phyloP scores from a whole-genome alignment of 2,888 invertebrate genomes.

The Sipunculus nudus region DNA sequence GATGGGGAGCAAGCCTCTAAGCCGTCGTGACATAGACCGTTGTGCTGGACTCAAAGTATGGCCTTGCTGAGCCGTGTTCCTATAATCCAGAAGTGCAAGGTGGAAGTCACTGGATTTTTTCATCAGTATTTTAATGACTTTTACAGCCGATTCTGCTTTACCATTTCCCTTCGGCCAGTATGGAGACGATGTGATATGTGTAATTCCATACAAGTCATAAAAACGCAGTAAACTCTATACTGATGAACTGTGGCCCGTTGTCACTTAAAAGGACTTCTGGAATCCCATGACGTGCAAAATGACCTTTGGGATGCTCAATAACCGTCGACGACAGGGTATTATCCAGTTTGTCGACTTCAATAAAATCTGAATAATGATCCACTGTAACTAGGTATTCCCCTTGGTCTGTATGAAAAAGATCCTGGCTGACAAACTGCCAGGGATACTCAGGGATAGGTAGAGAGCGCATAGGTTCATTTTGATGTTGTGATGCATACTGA shows the following conservation, averaged over 20 bases:
- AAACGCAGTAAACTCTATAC: not conserved
- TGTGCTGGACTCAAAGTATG: slow-evolving; percentile 11
- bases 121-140: not conserved
- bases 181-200: slow-evolving; percentile 10
- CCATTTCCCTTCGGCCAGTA: slow-evolving; percentile 12
- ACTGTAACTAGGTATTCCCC: slow-evolving; percentile 10
- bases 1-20: not conserved
- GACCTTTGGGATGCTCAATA: slow-evolving; percentile 1
- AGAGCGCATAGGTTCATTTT: slow-evolving; percentile 6
- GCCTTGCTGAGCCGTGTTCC: slow-evolving; percentile 12
- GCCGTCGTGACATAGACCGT: not conserved
- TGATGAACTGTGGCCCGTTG: not conserved
- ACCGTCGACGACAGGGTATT: slow-evolving; percentile 3
- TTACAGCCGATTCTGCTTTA: not conserved
- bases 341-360: slow-evolving; percentile 4
- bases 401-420: not conserved
- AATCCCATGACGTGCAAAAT: slow-evolving; percentile 4
- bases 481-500: not conserved
- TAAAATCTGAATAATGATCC: slow-evolving; percentile 7
- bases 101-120: not conserved
- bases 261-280: slow-evolving; percentile 1
- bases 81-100: slow-evolving; percentile 1
- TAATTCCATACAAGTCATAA: slow-evolving; percentile 3
- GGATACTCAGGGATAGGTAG: slow-evolving; percentile 1
- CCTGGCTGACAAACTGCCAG: slow-evolving; percentile 6